Evolutionary conservation across 2,888 invertebrate genomes (phyloP).

Genomic region (Pyrochroa serraticornis): DNA sequence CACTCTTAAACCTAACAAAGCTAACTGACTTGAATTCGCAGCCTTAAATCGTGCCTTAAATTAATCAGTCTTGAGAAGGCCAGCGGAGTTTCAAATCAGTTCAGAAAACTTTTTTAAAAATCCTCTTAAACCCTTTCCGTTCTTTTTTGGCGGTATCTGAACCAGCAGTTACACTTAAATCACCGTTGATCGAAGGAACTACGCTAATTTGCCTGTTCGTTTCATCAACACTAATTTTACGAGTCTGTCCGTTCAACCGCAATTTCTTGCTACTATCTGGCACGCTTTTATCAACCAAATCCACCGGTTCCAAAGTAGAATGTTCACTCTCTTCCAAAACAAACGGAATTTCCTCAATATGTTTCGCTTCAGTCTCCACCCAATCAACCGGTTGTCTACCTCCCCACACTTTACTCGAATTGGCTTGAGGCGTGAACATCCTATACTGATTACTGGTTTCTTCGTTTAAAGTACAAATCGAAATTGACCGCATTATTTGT

Average conservation of each 20-base stretch:
- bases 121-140: constrained; percentile 75
- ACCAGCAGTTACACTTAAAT: constrained; percentile 27
- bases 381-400: constrained; percentile 39
- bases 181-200: constrained; percentile 37
- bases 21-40: background rate
- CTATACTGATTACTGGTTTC: constrained; percentile 21
- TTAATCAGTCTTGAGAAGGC: constrained; percentile 28
- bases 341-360: constrained; percentile 51
- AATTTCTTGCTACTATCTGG: constrained; percentile 46
- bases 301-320: constrained; percentile 48
- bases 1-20: constrained; percentile 9
- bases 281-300: constrained; percentile 56
- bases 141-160: constrained; percentile 59
- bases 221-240: constrained; percentile 51
- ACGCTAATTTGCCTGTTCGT: constrained; percentile 33
- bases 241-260: constrained; percentile 41
- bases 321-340: constrained; percentile 55
- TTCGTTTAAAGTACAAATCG: constrained; percentile 42
- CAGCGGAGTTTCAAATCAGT: constrained; percentile 16
- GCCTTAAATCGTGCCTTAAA: constrained; percentile 11
- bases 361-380: constrained; percentile 36
- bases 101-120: constrained; percentile 78
- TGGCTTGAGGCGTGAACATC: constrained; percentile 9
- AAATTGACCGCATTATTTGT: constrained; percentile 40
- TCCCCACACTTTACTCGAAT: constrained; percentile 33